Conservation (phyloP, 2,888 invertebrate genomes). For the Rhyacophila evoluta region DNA sequence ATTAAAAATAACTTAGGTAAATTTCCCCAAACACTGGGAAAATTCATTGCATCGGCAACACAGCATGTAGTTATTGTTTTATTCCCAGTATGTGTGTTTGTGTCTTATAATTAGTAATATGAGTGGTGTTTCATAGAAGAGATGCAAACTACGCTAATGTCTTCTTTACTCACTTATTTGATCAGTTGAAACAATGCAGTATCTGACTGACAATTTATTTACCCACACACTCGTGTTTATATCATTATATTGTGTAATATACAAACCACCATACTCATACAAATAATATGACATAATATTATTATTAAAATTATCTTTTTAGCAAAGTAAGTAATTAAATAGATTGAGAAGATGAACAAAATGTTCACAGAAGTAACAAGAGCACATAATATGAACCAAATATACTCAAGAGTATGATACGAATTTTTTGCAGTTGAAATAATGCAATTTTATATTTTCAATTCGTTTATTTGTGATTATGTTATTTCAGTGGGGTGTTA, state of each 20-base stretch:
- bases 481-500: slow-evolving; percentile 55
- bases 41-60: background rate
- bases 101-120: slow-evolving; percentile 5
- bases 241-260: background rate
- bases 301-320: too few relatives aligned
- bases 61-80: background rate
- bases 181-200: slow-evolving; percentile 4
- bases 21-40: too few relatives aligned
- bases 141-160: background rate
- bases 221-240: background rate
- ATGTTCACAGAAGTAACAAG: too few relatives aligned
- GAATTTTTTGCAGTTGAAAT: too few relatives aligned
- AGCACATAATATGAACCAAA: too few relatives aligned
- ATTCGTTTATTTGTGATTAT: too few relatives aligned
- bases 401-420: too few relatives aligned
- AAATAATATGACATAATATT: background rate
- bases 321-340: too few relatives aligned
- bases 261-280: background rate
- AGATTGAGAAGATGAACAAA: too few relatives aligned
- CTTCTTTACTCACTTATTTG: background rate
- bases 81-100: background rate
- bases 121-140: background rate
- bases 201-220: background rate
- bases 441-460: too few relatives aligned
- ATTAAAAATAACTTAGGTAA: too few relatives aligned